These are phyloP conservation scores for Chelon auratus DNA, from an alignment of 2,797 vertebrate species.

Conservation along the genomic window DNA sequence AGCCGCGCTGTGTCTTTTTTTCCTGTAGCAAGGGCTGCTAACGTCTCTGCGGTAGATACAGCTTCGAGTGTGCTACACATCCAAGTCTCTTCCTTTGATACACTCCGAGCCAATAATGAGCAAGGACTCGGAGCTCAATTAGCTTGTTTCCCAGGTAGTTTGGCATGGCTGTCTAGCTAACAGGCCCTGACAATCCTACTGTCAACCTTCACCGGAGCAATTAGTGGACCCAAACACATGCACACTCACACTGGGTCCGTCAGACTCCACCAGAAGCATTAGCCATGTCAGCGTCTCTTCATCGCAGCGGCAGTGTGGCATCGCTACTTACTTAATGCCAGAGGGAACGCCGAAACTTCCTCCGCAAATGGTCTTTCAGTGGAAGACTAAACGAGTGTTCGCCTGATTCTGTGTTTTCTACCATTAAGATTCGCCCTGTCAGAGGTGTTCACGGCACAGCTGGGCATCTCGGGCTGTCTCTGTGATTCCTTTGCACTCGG, in stretches of 20 bases:
- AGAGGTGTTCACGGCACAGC: constrained; percentile 23
- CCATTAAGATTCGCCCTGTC: constrained; percentile 39
- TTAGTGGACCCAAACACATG: constrained; percentile 69
- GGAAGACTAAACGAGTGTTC: constrained; percentile 33
- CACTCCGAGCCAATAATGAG: constrained; percentile 66
- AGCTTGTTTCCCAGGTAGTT: constrained; percentile 75
- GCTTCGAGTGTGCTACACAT: constrained; percentile 14
- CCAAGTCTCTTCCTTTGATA: constrained; percentile 39
- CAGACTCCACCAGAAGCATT: constrained; percentile 54
- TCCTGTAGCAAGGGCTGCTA: constrained; percentile 1
- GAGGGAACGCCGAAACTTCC: constrained; percentile 41
- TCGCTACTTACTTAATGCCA: constrained; percentile 53
- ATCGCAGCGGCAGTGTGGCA: constrained; percentile 49
- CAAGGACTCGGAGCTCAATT: constrained; percentile 75
- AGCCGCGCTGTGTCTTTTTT: not conserved
- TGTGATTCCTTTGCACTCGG: constrained; percentile 17
- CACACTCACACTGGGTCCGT: constrained; percentile 46
- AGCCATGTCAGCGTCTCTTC: constrained; percentile 58
- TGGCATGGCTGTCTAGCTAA: constrained; percentile 53
- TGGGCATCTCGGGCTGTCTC: constrained; percentile 8
- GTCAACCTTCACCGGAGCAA: constrained; percentile 74
- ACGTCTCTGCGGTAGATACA: constrained; percentile 7
- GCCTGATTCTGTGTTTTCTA: constrained; percentile 28
- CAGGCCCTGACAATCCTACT: constrained; percentile 72
- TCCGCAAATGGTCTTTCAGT: constrained; percentile 38